Evolutionary conservation across 2,113 vertebrate species (phyloP), one percentile per base, ranked within the genome.

Genomic region (Thunnus maccoyii): DNA sequence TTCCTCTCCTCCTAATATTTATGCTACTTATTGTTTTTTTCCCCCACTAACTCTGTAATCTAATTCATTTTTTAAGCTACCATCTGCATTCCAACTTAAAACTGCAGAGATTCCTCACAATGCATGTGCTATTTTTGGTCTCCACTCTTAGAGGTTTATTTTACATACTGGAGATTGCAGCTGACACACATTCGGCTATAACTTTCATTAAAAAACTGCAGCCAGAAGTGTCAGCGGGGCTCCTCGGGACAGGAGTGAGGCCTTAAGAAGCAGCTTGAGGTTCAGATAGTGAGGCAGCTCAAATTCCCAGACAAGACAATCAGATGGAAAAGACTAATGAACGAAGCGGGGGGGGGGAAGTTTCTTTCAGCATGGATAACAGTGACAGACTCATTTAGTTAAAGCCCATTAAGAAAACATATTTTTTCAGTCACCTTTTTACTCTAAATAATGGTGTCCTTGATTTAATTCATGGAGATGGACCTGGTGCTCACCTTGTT

Each of bases 141-240:
- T 80, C 27, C 61, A 27, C 58, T 79, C 61, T 77, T 47, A 11
- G 7, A 61, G 50, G 72, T 74, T 76, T 58, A 67, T 74, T 80
- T 61, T 76, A 44, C 58, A 70, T 73, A 44, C 58, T 48, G 41
- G 50, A 57, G 75, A 71, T 61, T 76, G 72, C 32, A 61, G 76
- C 72, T 83, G 83, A 78, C 76, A 89, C 73, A 72, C 75, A 78
- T 84, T 74, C 15, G 9, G 61, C 75, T 76, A 30, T 22, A 67
- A 80, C 62, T 82, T 84, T 84, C 56, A 78, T 83, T 80, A 60
- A 71, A 86, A 87, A 80, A 44, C 82, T 82, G 77, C 75, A 82
- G 75, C 56, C 63, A 11, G 30, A 30, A 72, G 55, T 62, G 65
- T 60, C 61, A 67, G 60, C 10, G 2, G 22, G 36, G 71, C 62